phyloP scores from a whole-genome alignment of 2,888 invertebrate genomes.

The Nudaria mundana region DNA sequence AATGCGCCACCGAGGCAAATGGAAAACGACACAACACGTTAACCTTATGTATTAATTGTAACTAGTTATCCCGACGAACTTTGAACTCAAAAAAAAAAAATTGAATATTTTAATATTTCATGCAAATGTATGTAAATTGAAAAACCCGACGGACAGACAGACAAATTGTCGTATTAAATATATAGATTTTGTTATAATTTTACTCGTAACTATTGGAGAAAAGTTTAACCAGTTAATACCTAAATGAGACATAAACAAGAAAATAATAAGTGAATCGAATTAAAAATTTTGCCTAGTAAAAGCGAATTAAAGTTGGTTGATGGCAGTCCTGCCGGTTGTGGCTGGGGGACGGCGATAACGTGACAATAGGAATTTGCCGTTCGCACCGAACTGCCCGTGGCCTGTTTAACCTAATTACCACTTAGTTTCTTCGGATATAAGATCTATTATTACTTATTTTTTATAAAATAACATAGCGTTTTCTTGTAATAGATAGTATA shows the following conservation, averaged over 20 bases:
- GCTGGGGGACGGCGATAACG: constrained; percentile 69
- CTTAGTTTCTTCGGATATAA: constrained; percentile 46
- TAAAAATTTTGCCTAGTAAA: constrained; percentile 67
- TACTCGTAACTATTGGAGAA: no score
- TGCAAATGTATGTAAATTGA: no score
- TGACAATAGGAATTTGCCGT: constrained; percentile 71
- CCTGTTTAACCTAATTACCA: constrained; percentile 59
- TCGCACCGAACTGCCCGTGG: constrained; percentile 56
- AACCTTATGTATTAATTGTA: no score
- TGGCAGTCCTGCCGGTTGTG: constrained; percentile 45
- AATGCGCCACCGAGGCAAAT: no score
- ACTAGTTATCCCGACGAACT: no score
- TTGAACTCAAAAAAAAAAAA: no score
- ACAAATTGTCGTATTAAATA: no score
- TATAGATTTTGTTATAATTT: no score
- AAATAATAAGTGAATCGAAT: constrained; percentile 51
- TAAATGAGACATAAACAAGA: constrained; percentile 17
- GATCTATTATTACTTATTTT: constrained; percentile 50
- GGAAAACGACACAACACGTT: no score
- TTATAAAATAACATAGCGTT: constrained; percentile 26
- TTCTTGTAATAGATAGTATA: constrained; percentile 22
- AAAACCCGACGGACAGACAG: no score
- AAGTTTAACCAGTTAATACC: no score
- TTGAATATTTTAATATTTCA: no score
- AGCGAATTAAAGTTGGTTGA: constrained; percentile 70